Base-by-base conservation (phyloP, 2,797 vertebrate genomes). In the Pterois miles region DNA sequence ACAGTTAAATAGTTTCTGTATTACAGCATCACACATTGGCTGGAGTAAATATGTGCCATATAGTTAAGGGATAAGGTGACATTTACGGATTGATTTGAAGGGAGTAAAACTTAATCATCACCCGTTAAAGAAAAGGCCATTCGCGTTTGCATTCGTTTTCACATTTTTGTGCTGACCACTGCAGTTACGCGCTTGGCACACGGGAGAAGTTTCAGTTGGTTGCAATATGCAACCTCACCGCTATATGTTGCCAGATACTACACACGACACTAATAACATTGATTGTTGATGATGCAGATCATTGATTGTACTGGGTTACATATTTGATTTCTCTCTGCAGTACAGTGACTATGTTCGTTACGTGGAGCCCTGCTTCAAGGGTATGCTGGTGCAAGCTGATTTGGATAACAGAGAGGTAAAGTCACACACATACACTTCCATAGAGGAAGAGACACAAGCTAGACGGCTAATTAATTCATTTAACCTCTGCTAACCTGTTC, bases 341-440 rank as follows among this genome's bases (percentile, higher is more conserved):
- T 99, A 98, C 93, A 99, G 96, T 74, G 98, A 99, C 89, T 98
- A 99, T 3, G 96, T 98, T 50, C 96, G 96, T 54, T 99, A 98
- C 34, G 87, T 99, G 4, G 98, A 99, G 65, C 97, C 98, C 58
- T 99, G 98, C 91, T 99, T 99, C 92, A 96, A 97, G 94, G 98
- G 97, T 52, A 98, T 94, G 8, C 93, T 99, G 59, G 98, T 99
- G n/a, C 98, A 99, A 88, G 98, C 98, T 4, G 97, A 99, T 89
- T 93, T 97, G 88, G 98, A 99, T 86, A 99, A 99, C 91, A 95
- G 98, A 68, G 97, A 99, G 97, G 98, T 99, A 91, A 87, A 7
- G 27, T 48, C 53, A 59, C 53, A 68, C 12, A 34, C 22, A 43
- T n/a, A 40, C 36, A 43, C 23, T 46, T 25, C 13, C 52, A 8